Evolutionary conservation across 2,113 vertebrate genomes (phyloP).

Genomic region (Xenotilapia leptura): DNA sequence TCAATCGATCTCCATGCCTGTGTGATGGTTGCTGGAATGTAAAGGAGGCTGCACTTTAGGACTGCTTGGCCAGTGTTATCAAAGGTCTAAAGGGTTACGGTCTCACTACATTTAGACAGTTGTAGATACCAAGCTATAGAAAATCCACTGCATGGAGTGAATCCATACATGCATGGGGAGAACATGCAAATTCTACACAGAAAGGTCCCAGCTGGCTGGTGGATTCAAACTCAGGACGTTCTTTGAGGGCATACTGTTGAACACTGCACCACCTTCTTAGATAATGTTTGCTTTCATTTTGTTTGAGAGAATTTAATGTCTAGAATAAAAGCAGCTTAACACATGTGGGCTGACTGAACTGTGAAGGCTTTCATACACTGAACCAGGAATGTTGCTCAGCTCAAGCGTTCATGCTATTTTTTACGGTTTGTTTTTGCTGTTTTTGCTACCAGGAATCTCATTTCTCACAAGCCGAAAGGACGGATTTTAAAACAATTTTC

Average conservation of each 20-base stretch:
- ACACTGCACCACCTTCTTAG: neutral
- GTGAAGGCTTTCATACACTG: neutral
- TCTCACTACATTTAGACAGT: neutral
- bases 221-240: neutral
- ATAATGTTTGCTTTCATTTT: neutral
- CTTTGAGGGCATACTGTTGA: neutral
- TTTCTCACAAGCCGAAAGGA: neutral
- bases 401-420: neutral
- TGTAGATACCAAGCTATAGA: neutral
- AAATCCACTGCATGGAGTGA: neutral
- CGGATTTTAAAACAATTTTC: neutral
- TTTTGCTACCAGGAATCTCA: neutral
- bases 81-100: neutral
- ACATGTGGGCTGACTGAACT: neutral
- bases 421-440: neutral
- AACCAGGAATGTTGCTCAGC: neutral
- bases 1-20: neutral
- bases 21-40: neutral
- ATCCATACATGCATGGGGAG: neutral
- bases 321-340: neutral
- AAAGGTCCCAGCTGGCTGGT: neutral
- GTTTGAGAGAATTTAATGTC: neutral
- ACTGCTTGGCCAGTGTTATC: neutral
- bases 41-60: neutral
- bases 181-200: neutral